Conservation (phyloP, 2,888 invertebrate genomes). For the Cephus sareptanus region DNA sequence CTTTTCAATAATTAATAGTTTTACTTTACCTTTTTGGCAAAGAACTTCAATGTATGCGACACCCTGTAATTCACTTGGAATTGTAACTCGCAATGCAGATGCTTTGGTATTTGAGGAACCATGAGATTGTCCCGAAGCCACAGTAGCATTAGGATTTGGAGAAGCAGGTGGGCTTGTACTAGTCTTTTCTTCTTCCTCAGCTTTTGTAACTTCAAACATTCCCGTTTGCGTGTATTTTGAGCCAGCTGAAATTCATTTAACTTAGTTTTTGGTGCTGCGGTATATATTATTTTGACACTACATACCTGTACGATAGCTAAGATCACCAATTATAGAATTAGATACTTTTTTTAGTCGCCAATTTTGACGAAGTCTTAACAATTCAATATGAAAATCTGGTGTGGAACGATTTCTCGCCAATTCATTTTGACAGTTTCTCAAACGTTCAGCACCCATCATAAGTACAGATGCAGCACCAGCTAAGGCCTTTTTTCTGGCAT, state of each 20-base stretch:
- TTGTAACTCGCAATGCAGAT: constrained; percentile 89
- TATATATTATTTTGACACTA: neutral
- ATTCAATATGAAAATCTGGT: constrained; percentile 93
- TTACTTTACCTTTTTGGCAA: constrained; percentile 83
- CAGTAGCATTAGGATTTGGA: constrained; percentile 66
- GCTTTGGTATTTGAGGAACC: constrained; percentile 70
- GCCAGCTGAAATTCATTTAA: constrained; percentile 72
- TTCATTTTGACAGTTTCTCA: constrained; percentile 85
- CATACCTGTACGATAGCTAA: constrained; percentile 88
- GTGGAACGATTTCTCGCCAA: constrained; percentile 80
- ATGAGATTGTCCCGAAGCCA: constrained; percentile 61
- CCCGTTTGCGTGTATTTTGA: constrained; percentile 94
- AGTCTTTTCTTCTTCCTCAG: constrained; percentile 78
- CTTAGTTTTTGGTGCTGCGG: neutral
- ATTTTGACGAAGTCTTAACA: constrained; percentile 88
- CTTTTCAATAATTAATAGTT: neutral
- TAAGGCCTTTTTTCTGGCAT: constrained; percentile 93
- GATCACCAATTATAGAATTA: constrained; percentile 93
- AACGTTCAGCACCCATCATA: constrained; percentile 86
- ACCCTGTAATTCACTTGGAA: constrained; percentile 94
- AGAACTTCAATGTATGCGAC: constrained; percentile 96
- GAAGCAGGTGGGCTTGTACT: constrained; percentile 69
- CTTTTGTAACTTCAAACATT: constrained; percentile 95
- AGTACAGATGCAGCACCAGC: constrained; percentile 88
- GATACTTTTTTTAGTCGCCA: constrained; percentile 98